These are phyloP conservation scores for Pedionomus torquatus DNA, from an alignment of 2,113 vertebrate species.

Conservation along the genomic window DNA sequence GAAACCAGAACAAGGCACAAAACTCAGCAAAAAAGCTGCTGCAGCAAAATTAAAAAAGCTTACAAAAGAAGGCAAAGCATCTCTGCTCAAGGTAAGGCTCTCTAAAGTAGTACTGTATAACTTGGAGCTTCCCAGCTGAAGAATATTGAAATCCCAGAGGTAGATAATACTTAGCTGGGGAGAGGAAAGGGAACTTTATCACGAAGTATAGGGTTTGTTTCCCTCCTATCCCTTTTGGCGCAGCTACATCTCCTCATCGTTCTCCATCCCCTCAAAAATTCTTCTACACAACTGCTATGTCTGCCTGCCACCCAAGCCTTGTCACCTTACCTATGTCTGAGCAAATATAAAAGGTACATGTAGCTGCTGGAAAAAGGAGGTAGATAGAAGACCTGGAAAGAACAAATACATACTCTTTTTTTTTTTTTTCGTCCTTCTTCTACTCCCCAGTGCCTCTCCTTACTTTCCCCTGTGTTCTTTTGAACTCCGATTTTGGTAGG, in stretches of 20 bases:
- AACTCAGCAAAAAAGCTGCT: constrained; percentile 78
- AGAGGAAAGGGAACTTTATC: background rate
- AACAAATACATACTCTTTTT: background rate
- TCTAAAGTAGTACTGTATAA: background rate
- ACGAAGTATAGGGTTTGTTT: background rate
- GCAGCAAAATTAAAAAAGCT: constrained; percentile 83
- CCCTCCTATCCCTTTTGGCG: background rate
- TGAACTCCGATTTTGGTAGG: background rate
- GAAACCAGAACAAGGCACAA: constrained; percentile 64
- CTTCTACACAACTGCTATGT: background rate
- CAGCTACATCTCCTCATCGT: background rate
- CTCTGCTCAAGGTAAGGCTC: constrained; percentile 84
- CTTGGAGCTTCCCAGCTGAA: background rate
- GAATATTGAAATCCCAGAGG: background rate
- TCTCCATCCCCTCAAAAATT: background rate
- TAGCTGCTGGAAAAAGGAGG: background rate
- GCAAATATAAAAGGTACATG: background rate
- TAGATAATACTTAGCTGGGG: background rate
- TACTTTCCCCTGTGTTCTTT: background rate
- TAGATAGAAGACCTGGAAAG: background rate
- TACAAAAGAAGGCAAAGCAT: constrained; percentile 85
- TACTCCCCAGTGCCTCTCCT: no score
- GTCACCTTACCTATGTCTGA: background rate
- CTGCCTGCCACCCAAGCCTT: background rate
- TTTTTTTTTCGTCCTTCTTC: no score